A percentile compares a stretch with the other conserved stretches of the same genome.
These are phyloP conservation scores for Scaptodrosophila lebanonensis DNA, from an alignment of 1,140 invertebrate genomes.

Conservation along the genomic window DNA sequence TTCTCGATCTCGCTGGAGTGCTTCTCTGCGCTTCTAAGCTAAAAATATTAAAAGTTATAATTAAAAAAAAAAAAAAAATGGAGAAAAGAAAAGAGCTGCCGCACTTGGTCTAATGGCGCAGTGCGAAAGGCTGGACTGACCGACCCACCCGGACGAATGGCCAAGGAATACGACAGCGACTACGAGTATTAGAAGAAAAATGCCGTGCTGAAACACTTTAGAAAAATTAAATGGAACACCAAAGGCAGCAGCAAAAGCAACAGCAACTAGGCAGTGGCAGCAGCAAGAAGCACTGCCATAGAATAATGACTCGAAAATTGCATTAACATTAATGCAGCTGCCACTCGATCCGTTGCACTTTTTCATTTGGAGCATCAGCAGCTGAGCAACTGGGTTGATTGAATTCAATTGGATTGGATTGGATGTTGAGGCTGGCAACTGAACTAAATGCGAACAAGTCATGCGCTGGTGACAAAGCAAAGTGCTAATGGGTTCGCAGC, in stretches of 20 bases:
- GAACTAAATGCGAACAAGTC: no score
- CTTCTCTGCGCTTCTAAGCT: constrained; percentile 8
- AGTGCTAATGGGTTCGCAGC: no score
- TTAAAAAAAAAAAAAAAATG: constrained; percentile 39
- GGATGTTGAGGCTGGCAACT: no score
- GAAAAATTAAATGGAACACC: constrained; percentile 38
- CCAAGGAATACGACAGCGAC: background rate
- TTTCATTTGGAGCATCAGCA: constrained; percentile 10
- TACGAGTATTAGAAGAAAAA: constrained; percentile 13
- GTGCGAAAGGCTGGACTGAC: background rate
- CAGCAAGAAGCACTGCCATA: constrained; percentile 3
- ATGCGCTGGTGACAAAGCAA: no score
- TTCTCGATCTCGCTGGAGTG: background rate
- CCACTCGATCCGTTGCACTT: constrained; percentile 10
- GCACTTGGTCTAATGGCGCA: constrained; percentile 27
- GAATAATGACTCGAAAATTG: constrained; percentile 36
- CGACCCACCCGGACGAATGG: no score
- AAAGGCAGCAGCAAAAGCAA: background rate
- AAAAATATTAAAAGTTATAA: constrained; percentile 69
- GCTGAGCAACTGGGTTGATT: constrained; percentile 4
- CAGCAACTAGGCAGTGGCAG: background rate
- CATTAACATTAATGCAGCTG: constrained; percentile 26
- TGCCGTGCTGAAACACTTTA: constrained; percentile 29
- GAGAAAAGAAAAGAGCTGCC: constrained; percentile 3
- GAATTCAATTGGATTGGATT: no score